These are phyloP conservation scores for Chromobotia macracanthus DNA, from an alignment of 2,797 vertebrate genomes.

Conservation along the genomic window DNA sequence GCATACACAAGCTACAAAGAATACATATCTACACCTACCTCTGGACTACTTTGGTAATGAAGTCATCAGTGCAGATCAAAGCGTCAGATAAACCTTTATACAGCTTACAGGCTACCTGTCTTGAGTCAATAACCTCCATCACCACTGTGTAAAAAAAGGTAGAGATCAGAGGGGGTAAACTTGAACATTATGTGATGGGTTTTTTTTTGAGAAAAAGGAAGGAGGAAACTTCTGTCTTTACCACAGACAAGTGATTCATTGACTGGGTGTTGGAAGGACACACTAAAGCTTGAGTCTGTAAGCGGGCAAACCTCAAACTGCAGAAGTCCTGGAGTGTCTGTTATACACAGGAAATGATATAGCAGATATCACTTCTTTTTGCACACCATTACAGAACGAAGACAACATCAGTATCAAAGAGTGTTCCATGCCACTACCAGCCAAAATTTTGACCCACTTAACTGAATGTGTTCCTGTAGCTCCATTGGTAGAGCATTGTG, in stretches of 20 bases:
- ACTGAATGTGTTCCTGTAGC: background rate
- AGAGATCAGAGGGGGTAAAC: background rate
- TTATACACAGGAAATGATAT: background rate
- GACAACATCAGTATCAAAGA: background rate
- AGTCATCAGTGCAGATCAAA: constrained; percentile 97
- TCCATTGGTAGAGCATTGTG: too few species aligned
- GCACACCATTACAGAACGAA: background rate
- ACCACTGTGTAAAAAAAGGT: constrained; percentile 80
- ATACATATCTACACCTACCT: constrained; percentile 77
- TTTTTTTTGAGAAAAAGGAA: background rate
- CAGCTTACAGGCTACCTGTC: constrained; percentile 93
- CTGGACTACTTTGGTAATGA: constrained; percentile 98
- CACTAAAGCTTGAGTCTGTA: constrained; percentile 93
- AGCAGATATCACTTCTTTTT: background rate
- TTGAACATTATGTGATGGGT: background rate
- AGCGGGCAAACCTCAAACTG: constrained; percentile 98
- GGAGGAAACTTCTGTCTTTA: constrained; percentile 71
- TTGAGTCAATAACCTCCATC: constrained; percentile 97
- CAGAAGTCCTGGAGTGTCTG: constrained; percentile 90
- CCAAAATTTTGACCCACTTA: too few species aligned
- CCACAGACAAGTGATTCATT: constrained; percentile 98
- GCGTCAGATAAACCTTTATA: constrained; percentile 97
- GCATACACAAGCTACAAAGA: background rate
- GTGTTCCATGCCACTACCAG: too few species aligned
- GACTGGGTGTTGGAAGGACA: constrained; percentile 98